Evolutionary conservation across 1,140 invertebrate species (phyloP), one percentile per base, ranked within the genome.

Genomic region (Ectropis grisescens): DNA sequence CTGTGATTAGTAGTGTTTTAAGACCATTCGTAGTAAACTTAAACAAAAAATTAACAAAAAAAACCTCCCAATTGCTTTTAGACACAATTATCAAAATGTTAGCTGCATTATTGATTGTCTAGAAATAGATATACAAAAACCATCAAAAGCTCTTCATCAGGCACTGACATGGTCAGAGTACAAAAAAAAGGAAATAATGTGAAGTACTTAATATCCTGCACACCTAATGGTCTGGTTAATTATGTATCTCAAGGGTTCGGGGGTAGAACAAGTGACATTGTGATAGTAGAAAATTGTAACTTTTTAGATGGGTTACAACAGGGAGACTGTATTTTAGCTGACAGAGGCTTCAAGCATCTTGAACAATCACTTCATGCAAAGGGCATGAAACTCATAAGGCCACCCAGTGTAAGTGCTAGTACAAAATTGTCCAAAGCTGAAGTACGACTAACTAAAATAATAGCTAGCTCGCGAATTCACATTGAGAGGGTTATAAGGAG

Each of bases 191-290:
- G 42, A 12, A 82, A 82, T 34, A 82, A 74, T 3, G 38, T 80
- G 1, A 82, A 83, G 43, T 82, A 81, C 62, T 39, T 80, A n/a
- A 50, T 83, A 28, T 62, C 57, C 12, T 58, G 30, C 12, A 80
- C 68, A 27, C 65, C 68, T 12, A 40, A 79, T 55, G 69, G 74
- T 5, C 33, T 76, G 1, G 44, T 78, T 13, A 66, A 56, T 47
- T 80, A 41, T 48, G 44, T 78, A 32, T 81, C 68, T 8, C 14
- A 43, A 32, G 67, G 60, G 2, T 72, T 40, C 50, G 60, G 59
- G 12, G 76, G 74, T 11, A 42, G 60, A 52, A 37, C 28, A n/a
- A 37, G 37, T 31, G 65, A 75, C 39, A 41, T 30, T 33, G 9
- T 30, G 11, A 33, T 78, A 4, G 42, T 69, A 1, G 51, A 78